Evolutionary conservation across 2,888 invertebrate genomes (phyloP).

Genomic region (Toxonevra muliebris): DNA sequence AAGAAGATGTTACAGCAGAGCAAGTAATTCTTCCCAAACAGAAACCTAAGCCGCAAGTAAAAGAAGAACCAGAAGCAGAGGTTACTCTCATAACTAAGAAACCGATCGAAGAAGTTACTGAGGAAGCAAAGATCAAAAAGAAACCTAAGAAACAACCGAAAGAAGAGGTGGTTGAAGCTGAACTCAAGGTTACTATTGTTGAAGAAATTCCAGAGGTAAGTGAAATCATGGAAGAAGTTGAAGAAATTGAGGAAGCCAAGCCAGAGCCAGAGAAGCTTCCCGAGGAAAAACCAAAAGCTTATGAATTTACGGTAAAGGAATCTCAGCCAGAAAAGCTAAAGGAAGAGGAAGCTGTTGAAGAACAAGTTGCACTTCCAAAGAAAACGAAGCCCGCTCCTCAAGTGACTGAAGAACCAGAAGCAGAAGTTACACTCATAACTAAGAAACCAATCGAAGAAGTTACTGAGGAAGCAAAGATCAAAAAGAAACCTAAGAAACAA

Average conservation of each 20-base stretch:
- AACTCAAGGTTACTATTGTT: slow-evolving; percentile 52
- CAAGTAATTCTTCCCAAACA: slow-evolving; percentile 38
- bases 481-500: slow-evolving; percentile 53
- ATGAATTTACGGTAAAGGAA: slow-evolving; percentile 46
- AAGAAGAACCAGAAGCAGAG: slow-evolving; percentile 48
- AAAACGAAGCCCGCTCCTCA: slow-evolving; percentile 51
- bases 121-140: slow-evolving; percentile 51
- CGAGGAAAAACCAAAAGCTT: slow-evolving; percentile 48
- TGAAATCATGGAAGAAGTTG: no score
- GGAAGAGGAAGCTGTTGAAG: slow-evolving; percentile 40
- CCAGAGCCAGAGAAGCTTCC: slow-evolving; percentile 34
- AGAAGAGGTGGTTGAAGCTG: slow-evolving; percentile 49
- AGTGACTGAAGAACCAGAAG: slow-evolving; percentile 57
- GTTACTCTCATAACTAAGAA: slow-evolving; percentile 45
- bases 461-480: slow-evolving; percentile 53
- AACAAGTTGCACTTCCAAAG: slow-evolving; percentile 43
- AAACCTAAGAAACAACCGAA: slow-evolving; percentile 54
- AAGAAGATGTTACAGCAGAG: slow-evolving; percentile 48
- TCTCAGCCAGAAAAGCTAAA: slow-evolving; percentile 37
- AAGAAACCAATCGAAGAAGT: slow-evolving; percentile 49
- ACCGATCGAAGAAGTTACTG: slow-evolving; percentile 42
- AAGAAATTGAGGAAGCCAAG: slow-evolving; percentile 39
- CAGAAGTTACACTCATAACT: slow-evolving; percentile 50
- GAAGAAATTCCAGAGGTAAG: slow-evolving; percentile 46
- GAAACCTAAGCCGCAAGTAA: slow-evolving; percentile 44